Conservation (phyloP, 1,140 invertebrate species). For the Octopus sinensis region DNA sequence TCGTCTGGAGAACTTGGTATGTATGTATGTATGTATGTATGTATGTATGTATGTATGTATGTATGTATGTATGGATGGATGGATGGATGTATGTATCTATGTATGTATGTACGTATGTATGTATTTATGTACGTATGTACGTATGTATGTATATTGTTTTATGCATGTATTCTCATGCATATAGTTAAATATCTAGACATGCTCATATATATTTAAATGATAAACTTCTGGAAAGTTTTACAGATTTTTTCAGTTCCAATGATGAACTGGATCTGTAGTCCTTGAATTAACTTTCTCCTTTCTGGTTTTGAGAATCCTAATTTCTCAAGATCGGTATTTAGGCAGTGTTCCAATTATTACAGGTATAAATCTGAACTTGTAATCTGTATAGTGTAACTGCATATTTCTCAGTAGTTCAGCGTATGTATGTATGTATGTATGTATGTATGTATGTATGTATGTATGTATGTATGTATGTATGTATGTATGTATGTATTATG, state of each 20-base stretch:
- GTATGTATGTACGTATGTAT: slow-evolving; percentile 21
- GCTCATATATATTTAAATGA: too few species aligned
- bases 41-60: slow-evolving; percentile 17
- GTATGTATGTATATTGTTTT: not conserved
- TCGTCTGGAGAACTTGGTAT: too few species aligned
- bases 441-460: slow-evolving; percentile 19
- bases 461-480: slow-evolving; percentile 14
- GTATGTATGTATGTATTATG: slow-evolving; percentile 20
- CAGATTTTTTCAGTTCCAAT: too few species aligned
- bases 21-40: not conserved
- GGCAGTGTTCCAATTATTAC: too few species aligned
- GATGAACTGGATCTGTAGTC: too few species aligned
- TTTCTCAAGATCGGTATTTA: too few species aligned
- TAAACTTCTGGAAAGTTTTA: too few species aligned
- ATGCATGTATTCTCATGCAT: not conserved
- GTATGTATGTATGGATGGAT: slow-evolving; percentile 22
- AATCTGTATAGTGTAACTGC: too few species aligned
- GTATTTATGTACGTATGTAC: slow-evolving; percentile 20
- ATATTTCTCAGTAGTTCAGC: not conserved
- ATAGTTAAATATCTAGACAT: too few species aligned
- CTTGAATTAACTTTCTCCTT: too few species aligned
- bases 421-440: slow-evolving; percentile 18
- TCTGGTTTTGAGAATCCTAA: too few species aligned
- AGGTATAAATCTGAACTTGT: too few species aligned
- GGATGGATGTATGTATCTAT: slow-evolving; percentile 18